Evolutionary conservation across 2,113 vertebrate species (phyloP), one percentile per base, ranked within the genome.

Genomic region (Boulengeromyrus knoepffleri): DNA sequence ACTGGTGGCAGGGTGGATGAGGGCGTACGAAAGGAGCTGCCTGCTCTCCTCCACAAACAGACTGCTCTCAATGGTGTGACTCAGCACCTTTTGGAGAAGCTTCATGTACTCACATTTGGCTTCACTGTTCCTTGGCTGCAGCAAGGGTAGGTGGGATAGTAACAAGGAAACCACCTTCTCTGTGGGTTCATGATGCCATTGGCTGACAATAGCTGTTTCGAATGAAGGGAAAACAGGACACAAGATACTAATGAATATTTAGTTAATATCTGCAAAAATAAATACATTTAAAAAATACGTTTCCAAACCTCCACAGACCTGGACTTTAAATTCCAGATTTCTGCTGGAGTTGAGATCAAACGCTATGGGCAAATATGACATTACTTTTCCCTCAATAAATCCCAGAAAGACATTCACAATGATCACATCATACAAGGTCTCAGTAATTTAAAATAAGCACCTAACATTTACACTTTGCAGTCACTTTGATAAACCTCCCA

Each of bases 101-200:
- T 97, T 98, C 98, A 99, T 99, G 94, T 99, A 99, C 91, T 99
- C 97, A 0, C 97, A 97, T 94, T 99, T 99, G 93, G 98, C 98
- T 21, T 99, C 97, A 0, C 96, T 96, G 90, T 99, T 99, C 89
- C 98, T 96, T 0, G 98, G 98, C 95, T 98, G 98, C 92, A 99
- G 96, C 91, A 99, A 96, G 2, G 98, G 98, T 91, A 99, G 96
- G 92, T 98, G 98, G 87, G 98, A 97, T 2, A 99, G 95, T 89
- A 99, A 95, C 93, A 98, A 96, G 21, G 97, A 97, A 80, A 99
- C 97, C 31, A 97, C 97, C 83, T 98, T 98, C 93, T 98, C 97
- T 91, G 97, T 98, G 24, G 97, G 96, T 93, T 98, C 97, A 91
- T 98, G 98, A 85, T 98, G 97, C 98, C 98, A 99, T 90, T 98